Evolutionary conservation across 2,888 invertebrate species (phyloP), one percentile per base, ranked within the genome.

Genomic region (Temnothorax ravouxi): DNA sequence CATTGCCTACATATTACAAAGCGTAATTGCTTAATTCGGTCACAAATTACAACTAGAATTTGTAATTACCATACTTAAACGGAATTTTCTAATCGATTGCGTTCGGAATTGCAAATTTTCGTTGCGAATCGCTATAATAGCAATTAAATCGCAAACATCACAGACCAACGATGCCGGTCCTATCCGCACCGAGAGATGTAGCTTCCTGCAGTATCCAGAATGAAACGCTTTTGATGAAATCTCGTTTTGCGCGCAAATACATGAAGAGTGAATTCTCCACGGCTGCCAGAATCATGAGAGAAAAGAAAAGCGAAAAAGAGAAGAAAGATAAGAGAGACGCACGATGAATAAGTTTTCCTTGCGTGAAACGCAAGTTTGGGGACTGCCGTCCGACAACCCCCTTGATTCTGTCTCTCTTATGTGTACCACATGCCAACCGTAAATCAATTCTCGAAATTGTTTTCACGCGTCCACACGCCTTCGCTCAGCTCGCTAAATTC

Each of bases 381-480:
- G 25, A 25, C 25, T 25, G 59, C 61, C 38, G 59, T 52, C 41
- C 64, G 61, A 74, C 59, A 66, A 21, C 6, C 61, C 61, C 34
- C 15, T 59, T 34, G 64, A 77, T 80, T 64, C 71, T 18, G 62
- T 18, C 69, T 84, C 75, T 81, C 80, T 74, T 69, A 67, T 66
- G 52, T 71, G 69, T 41, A 61, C 61, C 87, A 84, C 87, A 83
- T 72, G 83, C 76, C 84, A 84, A 87, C 87, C 90, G 90, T 92
- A 91, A 91, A 92, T 91, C 92, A 92, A 89, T 87, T 88, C 88
- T 83, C 83, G 85, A 89, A 92, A 92, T 92, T 91, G 91, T 92
- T 91, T 91, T 91, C 91, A 85, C 87, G 83, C 66, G 67, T 11
- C 54, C 62, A 69, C 44, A 50, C 75, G 54, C 56, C 54, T 50